Base-by-base conservation (phyloP, 2,797 vertebrate species). In the Tangara arthus region DNA sequence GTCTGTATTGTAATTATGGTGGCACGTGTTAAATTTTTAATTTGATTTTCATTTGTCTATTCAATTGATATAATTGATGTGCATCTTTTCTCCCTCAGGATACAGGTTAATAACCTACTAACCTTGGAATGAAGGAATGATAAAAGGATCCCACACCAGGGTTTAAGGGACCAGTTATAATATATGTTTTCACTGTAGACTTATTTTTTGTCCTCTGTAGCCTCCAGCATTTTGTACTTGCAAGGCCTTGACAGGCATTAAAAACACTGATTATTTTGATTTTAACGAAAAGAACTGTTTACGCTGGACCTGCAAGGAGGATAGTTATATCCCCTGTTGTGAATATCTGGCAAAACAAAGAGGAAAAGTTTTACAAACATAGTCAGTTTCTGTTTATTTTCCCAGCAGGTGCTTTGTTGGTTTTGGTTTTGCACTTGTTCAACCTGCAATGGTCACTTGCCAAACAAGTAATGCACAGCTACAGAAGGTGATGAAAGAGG, bases 11-110 rank as follows among this genome's bases (percentile, higher is more conserved):
- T 94, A 86, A 93, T 93, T 95, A 96, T 75, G 76, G 89, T 71
- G 85, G 89, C 46, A 86, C 3, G 4, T 95, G 82, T 97, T 97
- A 93, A 97, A 97, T 96, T 97, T 97, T 97, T 97, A 97, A 97
- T 96, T 94, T 94, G 75, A 94, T 87, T 97, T 97, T 98, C 96
- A 96, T 96, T 97, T 96, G 92, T 98, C 96, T 96, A 90, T 96
- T 95, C 90, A 87, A 80, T 96, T 96, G 94, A 89, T 97, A 71
- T 96, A 96, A 97, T 90, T 94, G 96, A 96, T 97, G 81, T 69
- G 92, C 90, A 89, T 66, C 91, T 76, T 77, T 94, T 93, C 87
- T 88, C 94, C 90, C 89, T 71, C 17, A 80, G 96, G 94, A 93
- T 90, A 93, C 86, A 92, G 95, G 92, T 95, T 97, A 97, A 97